Base-by-base conservation (phyloP, 2,888 invertebrate genomes). In the Sinelater perroti region DNA sequence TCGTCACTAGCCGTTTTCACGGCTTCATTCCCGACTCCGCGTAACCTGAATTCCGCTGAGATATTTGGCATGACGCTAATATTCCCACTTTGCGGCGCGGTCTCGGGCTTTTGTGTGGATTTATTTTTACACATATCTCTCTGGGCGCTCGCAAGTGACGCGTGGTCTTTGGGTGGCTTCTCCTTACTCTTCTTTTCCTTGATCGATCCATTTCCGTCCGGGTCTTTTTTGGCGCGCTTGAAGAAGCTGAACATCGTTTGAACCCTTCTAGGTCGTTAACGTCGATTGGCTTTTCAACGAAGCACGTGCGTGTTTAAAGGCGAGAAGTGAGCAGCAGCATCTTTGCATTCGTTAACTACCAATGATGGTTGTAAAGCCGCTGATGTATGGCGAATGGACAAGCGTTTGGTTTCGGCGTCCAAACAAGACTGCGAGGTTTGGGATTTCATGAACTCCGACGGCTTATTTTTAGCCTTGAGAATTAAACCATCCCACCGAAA, bases 211-310 rank as follows among this genome's bases (percentile, higher is more conserved):
- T 18, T 40, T 8, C 36, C 4, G 13, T 54, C 54, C 14, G 20
- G 16, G 17, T 74, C 75, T 56, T 74, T 76, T 63, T 72, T 75
- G 8, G 75, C 71, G 56, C 70, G 69, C 58, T 67, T 69, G 64
- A 76, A 76, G 62, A 76, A 76, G 62, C 65, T 74, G 62, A 76
- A 76, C 76, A 76, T 75, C 3, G n/a, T n/a, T n/a, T n/a, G n/a
- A n/a, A n/a, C n/a, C n/a, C n/a, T n/a, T n/a, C n/a, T n/a, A n/a
- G n/a, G n/a, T n/a, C n/a, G n/a, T n/a, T n/a, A n/a, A n/a, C n/a
- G n/a, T n/a, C n/a, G n/a, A n/a, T n/a, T n/a, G n/a, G n/a, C n/a
- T n/a, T n/a, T n/a, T n/a, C n/a, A n/a, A n/a, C n/a, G n/a, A n/a
- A n/a, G n/a, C n/a, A n/a, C n/a, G n/a, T n/a, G n/a, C n/a, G n/a